These are phyloP conservation scores for Nomada goodeniana DNA, from an alignment of 2,888 invertebrate species.

Conservation along the genomic window DNA sequence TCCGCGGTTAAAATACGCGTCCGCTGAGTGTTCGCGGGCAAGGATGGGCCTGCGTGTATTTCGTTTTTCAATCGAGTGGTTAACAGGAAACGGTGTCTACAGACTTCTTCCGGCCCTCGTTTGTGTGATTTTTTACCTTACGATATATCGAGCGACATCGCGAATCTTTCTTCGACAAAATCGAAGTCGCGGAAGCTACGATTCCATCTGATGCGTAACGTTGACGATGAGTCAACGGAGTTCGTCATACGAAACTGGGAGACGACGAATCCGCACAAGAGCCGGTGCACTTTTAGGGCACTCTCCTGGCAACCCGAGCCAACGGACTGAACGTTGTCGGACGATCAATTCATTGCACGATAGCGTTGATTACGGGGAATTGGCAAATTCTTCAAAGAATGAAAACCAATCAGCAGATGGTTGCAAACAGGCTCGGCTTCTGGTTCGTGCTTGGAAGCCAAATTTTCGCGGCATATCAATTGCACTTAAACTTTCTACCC, in stretches of 20 bases:
- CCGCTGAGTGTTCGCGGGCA: no score
- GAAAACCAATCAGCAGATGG: slow-evolving; percentile 46
- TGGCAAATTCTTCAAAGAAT: slow-evolving; percentile 30
- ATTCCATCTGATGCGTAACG: slow-evolving; percentile 29
- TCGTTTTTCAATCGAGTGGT: no score
- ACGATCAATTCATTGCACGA: slow-evolving; percentile 63
- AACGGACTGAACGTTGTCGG: slow-evolving; percentile 42
- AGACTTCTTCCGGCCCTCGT: no score
- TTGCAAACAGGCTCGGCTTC: slow-evolving; percentile 22
- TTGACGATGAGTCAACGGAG: slow-evolving; percentile 69
- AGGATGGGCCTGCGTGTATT: no score
- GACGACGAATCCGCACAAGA: slow-evolving; percentile 80
- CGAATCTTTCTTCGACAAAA: slow-evolving; percentile 20
- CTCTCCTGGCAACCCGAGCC: slow-evolving; percentile 69
- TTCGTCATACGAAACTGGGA: slow-evolving; percentile 81
- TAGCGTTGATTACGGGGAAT: slow-evolving; percentile 57
- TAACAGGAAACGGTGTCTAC: no score
- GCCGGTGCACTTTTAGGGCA: slow-evolving; percentile 82
- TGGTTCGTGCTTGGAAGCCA: slow-evolving; percentile 4
- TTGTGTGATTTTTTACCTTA: background rate
- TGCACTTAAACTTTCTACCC: no score
- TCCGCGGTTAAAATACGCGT: no score
- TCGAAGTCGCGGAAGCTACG: slow-evolving; percentile 31
- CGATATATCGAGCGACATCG: background rate
- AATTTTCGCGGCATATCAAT: slow-evolving; percentile 1